Evolutionary conservation across 1,140 invertebrate genomes (phyloP), one percentile per base, ranked within the genome.

Genomic region (Drosophila erecta): DNA sequence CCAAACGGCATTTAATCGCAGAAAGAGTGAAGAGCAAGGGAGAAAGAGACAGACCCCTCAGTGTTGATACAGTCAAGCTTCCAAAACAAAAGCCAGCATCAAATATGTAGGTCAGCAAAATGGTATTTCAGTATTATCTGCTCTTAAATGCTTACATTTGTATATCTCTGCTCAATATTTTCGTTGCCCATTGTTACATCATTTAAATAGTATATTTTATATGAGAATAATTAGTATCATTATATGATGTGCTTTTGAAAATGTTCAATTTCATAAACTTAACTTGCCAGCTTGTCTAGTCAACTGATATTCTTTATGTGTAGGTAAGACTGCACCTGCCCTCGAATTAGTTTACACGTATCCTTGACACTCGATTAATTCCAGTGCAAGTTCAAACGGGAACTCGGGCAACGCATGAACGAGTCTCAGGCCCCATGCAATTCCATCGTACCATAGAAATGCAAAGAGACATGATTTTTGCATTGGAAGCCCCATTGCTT

Each of bases 401-500:
- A 59, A 59, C 59, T 30, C 35, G 53, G 55, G 30, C 56, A 35
- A 44, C 61, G 43, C 35, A 67, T 65, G 49, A 67, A 67, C 50
- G 38, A 57, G 66, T 60, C 50, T 77, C 55, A 50, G 38, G 65
- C 54, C 62, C 60, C 49, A 61, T 81, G 80, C 73, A 76, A 77
- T 81, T 81, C 73, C 80, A 75, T 70, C 61, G 70, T 66, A 57
- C 67, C 62, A 43, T 14, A 46, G 71, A 70, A 15, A 12, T 11
- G 37, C 6, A 46, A 8, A 55, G 17, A n/a, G 11, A 41, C 4
- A 46, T 15, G 43, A 12, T 53, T 22, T 50, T 40, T 56, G 3
- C 10, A 47, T 57, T 61, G 43, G 61, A 54, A 54, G 44, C 12
- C 20, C 61, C 60, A 83, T 87, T 86, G 83, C 81, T 83, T 86